Evolutionary conservation across 2,888 invertebrate species (phyloP), one percentile per base, ranked within the genome.

Genomic region (Argyresthia albistria): DNA sequence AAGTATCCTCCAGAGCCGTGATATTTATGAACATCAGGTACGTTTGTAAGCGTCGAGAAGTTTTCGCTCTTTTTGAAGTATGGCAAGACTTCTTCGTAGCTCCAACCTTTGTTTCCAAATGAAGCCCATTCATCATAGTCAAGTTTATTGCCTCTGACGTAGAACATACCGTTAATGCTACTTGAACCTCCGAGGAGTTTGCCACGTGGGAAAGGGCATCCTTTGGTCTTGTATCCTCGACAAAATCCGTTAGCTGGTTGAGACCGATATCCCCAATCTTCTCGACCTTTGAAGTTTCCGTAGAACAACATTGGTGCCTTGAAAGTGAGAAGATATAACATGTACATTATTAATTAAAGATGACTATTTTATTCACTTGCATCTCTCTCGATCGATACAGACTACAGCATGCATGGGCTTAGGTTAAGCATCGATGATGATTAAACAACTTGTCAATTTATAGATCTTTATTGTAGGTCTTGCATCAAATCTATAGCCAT

Each of bases 111-210:
- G 56, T 90, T 90, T 1, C 90, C 90, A 14, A 70, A 59, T 0
- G 69, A 70, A 15, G 81, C 84, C 91, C 91, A 91, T 57, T 78
- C 71, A 42, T 90, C 79, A 54, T 88, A 91, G 60, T 90, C 90
- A 1, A 64, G 57, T 4, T 72, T 78, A 58, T 86, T 88, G 0
- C 89, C 91, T 48, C 89, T 79, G 4, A 91, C 77, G 60, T 90
- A 91, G 54, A 89, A 78, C 84, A 90, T 90, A 16, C 70, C 89
- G 62, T 91, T 91, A 35, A 90, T 73, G n/a, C 83, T 80, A 37
- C 90, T 90, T 4, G 81, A 80, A 1, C 91, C 91, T 48, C 91
- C 91, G 56, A 91, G 71, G 52, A 88, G 78, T 62, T 91, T 92
- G 0, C 93, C 93, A 42, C 91, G 77, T 1, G 91, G 89, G 91